Evolutionary conservation across 1,140 invertebrate species (phyloP).

Genomic region (Proctacanthus coquilletti): DNA sequence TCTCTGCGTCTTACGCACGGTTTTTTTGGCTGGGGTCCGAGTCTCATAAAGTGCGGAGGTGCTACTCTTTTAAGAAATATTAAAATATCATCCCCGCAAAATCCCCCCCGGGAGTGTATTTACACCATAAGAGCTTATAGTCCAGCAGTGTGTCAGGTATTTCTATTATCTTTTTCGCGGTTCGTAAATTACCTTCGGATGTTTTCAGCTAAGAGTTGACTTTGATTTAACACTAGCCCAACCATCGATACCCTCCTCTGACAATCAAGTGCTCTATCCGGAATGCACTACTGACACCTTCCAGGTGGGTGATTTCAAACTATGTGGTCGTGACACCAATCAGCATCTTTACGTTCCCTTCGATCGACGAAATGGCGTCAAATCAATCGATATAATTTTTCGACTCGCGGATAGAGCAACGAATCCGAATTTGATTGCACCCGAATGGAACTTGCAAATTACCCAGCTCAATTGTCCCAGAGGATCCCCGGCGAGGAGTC

Average conservation of each 20-base stretch:
- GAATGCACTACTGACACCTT: constrained; percentile 19
- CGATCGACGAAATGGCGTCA: constrained; percentile 16
- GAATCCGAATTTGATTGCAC: constrained; percentile 4
- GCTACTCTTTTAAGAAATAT: too few species aligned
- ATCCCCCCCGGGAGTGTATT: too few species aligned
- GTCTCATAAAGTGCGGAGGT: too few species aligned
- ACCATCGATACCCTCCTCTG: constrained; percentile 9
- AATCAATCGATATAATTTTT: constrained; percentile 11
- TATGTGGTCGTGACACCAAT: constrained; percentile 18
- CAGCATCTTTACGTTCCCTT: constrained; percentile 26
- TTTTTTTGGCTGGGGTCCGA: too few species aligned
- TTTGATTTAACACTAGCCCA: constrained; percentile 16
- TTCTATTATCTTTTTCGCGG: too few species aligned
- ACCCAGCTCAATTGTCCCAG: constrained; percentile 19
- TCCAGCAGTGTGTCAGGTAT: too few species aligned
- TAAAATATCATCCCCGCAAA: too few species aligned
- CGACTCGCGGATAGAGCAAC: constrained; percentile 14
- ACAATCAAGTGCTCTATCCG: constrained; percentile 9
- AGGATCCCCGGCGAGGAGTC: constrained; percentile 10
- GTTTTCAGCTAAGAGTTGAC: constrained; percentile 14
- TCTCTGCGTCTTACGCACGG: too few species aligned
- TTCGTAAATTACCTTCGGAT: too few species aligned
- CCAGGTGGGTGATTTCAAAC: constrained; percentile 12
- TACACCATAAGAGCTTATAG: too few species aligned
- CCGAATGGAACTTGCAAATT: constrained; percentile 15